Evolutionary conservation across 2,797 vertebrate genomes (phyloP).

Genomic region (Betta splendens): DNA sequence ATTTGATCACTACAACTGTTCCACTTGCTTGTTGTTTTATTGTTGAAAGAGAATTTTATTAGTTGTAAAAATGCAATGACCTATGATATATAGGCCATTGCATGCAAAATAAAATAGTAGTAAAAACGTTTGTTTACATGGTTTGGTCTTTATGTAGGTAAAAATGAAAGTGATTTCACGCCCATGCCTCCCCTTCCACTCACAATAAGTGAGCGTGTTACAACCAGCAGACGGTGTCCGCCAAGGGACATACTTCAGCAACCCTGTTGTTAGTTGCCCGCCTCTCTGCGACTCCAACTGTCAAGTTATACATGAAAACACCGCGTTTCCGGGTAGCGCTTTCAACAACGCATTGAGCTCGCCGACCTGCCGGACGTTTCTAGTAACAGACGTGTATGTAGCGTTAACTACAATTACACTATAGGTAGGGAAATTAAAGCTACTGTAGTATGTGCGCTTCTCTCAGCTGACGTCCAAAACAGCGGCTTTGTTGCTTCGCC

Average conservation of each 20-base stretch:
- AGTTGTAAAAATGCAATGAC: no score
- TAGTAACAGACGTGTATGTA: background rate
- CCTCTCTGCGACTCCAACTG: conserved; percentile 1
- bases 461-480: no score
- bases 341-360: conserved; percentile 39
- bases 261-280: conserved; percentile 40
- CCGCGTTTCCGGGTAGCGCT: background rate
- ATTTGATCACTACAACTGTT: no score
- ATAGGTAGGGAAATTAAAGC: no score
- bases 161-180: background rate
- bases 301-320: conserved; percentile 8
- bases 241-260: conserved; percentile 37
- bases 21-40: no score
- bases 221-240: conserved; percentile 52
- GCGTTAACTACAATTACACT: no score
- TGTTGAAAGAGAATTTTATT: no score
- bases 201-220: background rate
- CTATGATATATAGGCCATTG: no score
- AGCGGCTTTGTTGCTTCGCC: no score
- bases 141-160: background rate
- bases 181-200: background rate
- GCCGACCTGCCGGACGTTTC: no score
- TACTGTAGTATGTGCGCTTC: no score
- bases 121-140: background rate
- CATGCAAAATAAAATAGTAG: no score